Conservation (phyloP, 2,888 invertebrate species). For the Metallyticus violacea region DNA sequence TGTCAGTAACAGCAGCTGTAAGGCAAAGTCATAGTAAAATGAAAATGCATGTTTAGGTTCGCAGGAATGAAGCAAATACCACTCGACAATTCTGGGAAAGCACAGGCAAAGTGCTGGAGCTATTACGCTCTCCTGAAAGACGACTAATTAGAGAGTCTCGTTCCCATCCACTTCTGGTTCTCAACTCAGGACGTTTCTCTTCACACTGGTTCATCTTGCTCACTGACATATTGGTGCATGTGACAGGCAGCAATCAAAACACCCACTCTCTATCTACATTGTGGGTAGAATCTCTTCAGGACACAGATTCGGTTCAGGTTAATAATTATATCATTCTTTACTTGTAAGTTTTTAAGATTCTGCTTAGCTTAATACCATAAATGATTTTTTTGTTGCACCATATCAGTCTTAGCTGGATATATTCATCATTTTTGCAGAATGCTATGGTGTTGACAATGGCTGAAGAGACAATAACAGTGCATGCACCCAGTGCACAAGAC, state of each 20-base stretch:
- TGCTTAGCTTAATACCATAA: not conserved
- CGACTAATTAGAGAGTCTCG: slow-evolving; percentile 78
- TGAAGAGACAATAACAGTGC: slow-evolving; percentile 70
- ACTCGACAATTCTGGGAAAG: slow-evolving; percentile 75
- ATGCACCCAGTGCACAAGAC: slow-evolving; percentile 63
- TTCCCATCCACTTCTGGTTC: slow-evolving; percentile 63
- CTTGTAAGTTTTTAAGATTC: not conserved
- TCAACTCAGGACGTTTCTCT: slow-evolving; percentile 69
- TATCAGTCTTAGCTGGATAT: no score
- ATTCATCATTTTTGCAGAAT: slow-evolving; percentile 49
- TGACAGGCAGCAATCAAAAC: slow-evolving; percentile 63
- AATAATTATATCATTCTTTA: slow-evolving; percentile 11
- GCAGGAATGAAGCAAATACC: slow-evolving; percentile 58
- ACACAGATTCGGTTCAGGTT: slow-evolving; percentile 59
- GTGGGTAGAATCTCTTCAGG: slow-evolving; percentile 76
- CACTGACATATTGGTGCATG: slow-evolving; percentile 76
- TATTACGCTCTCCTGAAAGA: slow-evolving; percentile 61
- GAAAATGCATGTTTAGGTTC: not conserved
- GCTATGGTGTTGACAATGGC: slow-evolving; percentile 71
- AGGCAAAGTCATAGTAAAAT: slow-evolving; percentile 34
- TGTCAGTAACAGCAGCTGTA: not conserved
- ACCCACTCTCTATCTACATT: slow-evolving; percentile 68
- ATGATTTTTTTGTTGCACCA: not conserved
- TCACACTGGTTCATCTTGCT: slow-evolving; percentile 79
- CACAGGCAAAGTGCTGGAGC: slow-evolving; percentile 61